Conservation (phyloP, 2,113 vertebrate genomes). For the Neotragus moschatus region DNA sequence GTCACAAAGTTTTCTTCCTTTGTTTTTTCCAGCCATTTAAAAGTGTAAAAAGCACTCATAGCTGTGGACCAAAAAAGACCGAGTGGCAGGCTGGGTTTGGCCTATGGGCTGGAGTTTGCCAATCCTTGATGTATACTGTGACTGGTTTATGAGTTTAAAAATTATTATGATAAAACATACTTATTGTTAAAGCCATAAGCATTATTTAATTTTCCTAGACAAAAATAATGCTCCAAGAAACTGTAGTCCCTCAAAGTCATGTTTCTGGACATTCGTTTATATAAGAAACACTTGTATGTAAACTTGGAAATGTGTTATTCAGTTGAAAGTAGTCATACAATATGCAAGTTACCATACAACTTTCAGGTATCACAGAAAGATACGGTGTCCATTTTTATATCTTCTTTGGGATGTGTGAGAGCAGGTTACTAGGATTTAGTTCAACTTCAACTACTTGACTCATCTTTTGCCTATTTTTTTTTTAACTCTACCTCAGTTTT, state of each 20-base stretch:
- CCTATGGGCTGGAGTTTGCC: neutral
- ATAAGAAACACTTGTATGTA: neutral
- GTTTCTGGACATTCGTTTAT: constrained; percentile 10
- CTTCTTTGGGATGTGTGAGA: constrained; percentile 30
- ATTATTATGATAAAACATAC: constrained; percentile 1
- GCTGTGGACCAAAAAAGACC: neutral
- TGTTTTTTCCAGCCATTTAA: neutral
- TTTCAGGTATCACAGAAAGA: constrained; percentile 15
- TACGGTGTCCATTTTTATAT: neutral
- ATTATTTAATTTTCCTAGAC: constrained; percentile 27
- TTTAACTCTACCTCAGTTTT: neutral
- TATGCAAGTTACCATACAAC: neutral
- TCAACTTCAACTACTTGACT: neutral
- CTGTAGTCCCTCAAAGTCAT: neutral
- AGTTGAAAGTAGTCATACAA: neutral
- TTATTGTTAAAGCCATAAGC: constrained; percentile 8
- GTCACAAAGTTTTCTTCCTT: neutral
- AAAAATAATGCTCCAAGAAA: constrained; percentile 16
- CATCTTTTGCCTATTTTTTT: neutral
- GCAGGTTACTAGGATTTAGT: constrained; percentile 1
- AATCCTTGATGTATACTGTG: neutral
- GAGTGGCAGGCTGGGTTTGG: neutral
- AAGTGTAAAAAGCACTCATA: constrained; percentile 4
- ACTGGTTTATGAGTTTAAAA: constrained; percentile 26
- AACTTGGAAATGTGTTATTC: constrained; percentile 12